Base-by-base conservation (phyloP, 2,797 vertebrate genomes). In the Dendrocincla tyrannina region DNA sequence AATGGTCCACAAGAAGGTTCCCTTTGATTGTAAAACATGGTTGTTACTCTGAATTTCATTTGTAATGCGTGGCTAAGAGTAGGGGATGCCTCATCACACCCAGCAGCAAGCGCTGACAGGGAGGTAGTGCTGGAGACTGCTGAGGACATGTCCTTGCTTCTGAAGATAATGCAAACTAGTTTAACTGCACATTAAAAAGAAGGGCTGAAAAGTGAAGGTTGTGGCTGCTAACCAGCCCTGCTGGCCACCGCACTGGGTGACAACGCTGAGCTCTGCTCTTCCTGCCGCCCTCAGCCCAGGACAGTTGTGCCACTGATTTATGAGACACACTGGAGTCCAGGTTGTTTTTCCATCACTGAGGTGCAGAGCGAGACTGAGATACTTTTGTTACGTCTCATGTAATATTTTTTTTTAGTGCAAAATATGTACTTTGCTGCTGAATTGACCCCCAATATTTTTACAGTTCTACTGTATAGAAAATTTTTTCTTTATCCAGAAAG, bases 251-350 rank as follows among this genome's bases (percentile, higher is more conserved):
- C 0, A 1, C 67, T 0, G 0, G 22, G 67, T 47, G 72, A 32
- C 15, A 22, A 5, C 0, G 1, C 25, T 1, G 0, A 33, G 10
- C 46, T 41, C 32, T 59, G 53, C 41, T 58, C 25, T 35, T 47
- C 30, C 59, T 79, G 75, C 32, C 17, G 30, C 27, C 8, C 5
- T 18, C 9, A 24, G 4, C 24, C 28, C 32, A 22, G 14, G 52
- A 15, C 30, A 25, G 8, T 17, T 52, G 19, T 68, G 25, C 6
- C 2, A 5, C 39, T 55, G 62, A 75, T 82, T 67, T 60, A 35
- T 18, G 66, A 60, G 52, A 50, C 20, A 7, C 52, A 60, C 19
- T 7, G 55, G 41, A 50, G 18, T 39, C 28, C 78, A 52, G 41
- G 13, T 24, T 70, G 19, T 63, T 82, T 87, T 72, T 64, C 66